Evolutionary conservation across 2,113 vertebrate species (phyloP).

Genomic region (Megaceryle maxima): DNA sequence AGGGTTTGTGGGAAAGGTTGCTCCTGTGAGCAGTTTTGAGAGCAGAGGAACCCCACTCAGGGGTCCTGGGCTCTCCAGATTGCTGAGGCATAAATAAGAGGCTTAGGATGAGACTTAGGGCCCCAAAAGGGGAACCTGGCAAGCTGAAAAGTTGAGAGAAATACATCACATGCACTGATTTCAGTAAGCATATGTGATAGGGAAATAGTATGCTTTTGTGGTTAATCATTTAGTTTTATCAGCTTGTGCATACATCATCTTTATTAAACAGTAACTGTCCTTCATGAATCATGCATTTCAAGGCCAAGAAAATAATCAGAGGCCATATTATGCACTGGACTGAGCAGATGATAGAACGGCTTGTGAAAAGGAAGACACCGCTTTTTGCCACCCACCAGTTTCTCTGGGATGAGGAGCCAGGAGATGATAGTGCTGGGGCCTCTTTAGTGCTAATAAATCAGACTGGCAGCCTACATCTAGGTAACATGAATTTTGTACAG

Average conservation of each 20-base stretch:
- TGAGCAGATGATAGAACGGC: background rate
- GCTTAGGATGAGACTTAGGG: background rate
- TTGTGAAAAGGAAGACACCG: background rate
- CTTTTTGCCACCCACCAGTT: background rate
- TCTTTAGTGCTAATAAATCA: background rate
- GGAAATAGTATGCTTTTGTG: background rate
- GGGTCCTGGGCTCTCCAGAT: background rate
- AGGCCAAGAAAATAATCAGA: slow-evolving; percentile 41
- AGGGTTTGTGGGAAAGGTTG: background rate
- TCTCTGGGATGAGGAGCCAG: background rate
- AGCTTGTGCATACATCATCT: background rate
- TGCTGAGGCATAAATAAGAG: background rate
- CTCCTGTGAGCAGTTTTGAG: background rate
- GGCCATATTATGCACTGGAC: background rate
- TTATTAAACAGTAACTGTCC: slow-evolving; percentile 34
- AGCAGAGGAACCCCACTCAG: background rate
- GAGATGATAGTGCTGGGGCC: background rate
- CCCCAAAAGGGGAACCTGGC: background rate
- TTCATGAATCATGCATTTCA: background rate
- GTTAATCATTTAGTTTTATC: slow-evolving; percentile 48
- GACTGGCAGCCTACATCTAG: background rate
- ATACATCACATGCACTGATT: background rate
- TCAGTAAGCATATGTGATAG: background rate
- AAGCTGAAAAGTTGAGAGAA: background rate
- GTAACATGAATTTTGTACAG: background rate